Base-by-base conservation (phyloP, 2,113 vertebrate species). In the Chinchilla lanigera region DNA sequence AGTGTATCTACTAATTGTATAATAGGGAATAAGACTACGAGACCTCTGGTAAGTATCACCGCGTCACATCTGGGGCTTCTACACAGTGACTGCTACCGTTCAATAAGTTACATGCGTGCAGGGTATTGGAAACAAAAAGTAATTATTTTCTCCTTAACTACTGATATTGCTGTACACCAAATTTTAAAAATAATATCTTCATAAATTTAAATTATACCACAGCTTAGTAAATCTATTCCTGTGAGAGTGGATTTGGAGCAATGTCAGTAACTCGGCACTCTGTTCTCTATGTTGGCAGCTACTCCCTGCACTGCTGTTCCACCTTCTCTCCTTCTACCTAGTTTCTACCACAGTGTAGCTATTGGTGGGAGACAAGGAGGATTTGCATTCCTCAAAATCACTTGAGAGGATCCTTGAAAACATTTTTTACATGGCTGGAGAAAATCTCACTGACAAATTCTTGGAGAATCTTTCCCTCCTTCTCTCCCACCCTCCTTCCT, bases 1-100 rank as follows among this genome's bases (percentile, higher is more conserved):
- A 94, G 69, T 44, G 38, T 81, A 44, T 44, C 92, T 75, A 52
- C 84, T 80, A 44, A 88, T 93, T 97, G 96, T 88, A 20, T 83
- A 82, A 86, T 93, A 61, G 95, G 10, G 58, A 83, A 12, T 60
- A 80, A n/a, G 82, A 93, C 11, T 30, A 80, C 26, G 41, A 82
- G 47, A 41, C 9, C 17, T 82, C 41, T 41, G 75, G 19, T 69
- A 73, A 85, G 50, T 61, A 47, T 11, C 52, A 44, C 28, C 38
- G 54, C 52, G 47, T 81, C 80, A 60, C 69, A 90, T 75, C 47
- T 80, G 77, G 75, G 82, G 11, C 41, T 56, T 61, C 50, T 35
- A 26, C 56, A 12, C 3, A 14, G 17, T 67, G 85, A 61, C 83
- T 28, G 54, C 33, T 83, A 71, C 63, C 0, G 5, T 54, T 61